A percentile compares a stretch with the other conserved stretches of the same genome.
Conservation (phyloP, 2,888 invertebrate species). For the Pteria penguin region DNA sequence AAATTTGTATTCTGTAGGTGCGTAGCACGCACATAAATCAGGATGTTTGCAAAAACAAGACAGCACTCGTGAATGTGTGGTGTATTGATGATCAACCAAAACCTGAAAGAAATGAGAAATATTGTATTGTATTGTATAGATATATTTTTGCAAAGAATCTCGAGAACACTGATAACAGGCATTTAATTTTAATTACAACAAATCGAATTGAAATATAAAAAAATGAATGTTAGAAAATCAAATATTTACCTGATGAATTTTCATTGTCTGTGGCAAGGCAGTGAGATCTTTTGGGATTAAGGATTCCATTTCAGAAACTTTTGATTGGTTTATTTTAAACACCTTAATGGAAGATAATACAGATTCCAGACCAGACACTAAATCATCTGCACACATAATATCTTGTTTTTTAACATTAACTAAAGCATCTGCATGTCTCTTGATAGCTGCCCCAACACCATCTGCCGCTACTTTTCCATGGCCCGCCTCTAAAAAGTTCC, state of each 20-base stretch:
- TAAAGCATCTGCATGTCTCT: constrained; percentile 65
- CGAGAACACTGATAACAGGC: too few species aligned
- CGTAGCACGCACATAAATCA: constrained; percentile 1
- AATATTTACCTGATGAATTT: constrained; percentile 41
- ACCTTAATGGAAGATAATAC: constrained; percentile 9
- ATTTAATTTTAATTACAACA: too few species aligned
- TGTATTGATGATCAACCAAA: too few species aligned
- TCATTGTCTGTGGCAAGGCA: constrained; percentile 35
- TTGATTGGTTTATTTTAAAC: constrained; percentile 7
- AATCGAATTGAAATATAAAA: too few species aligned
- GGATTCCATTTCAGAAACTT: constrained; percentile 1
- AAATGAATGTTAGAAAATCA: too few species aligned
- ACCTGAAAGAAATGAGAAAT: too few species aligned
- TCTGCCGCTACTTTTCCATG: constrained; percentile 75
- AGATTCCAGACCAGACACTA: not conserved
- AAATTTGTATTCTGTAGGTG: not conserved
- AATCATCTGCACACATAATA: constrained; percentile 37
- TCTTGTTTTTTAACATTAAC: constrained; percentile 33
- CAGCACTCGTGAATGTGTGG: too few species aligned
- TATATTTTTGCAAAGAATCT: too few species aligned
- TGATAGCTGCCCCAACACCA: constrained; percentile 70
- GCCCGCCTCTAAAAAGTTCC: constrained; percentile 75
- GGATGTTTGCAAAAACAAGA: not conserved
- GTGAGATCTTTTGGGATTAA: not conserved
- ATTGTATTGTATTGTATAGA: too few species aligned